Evolutionary conservation across 2,888 invertebrate species (phyloP).

Genomic region (Linnaemya tessellans): DNA sequence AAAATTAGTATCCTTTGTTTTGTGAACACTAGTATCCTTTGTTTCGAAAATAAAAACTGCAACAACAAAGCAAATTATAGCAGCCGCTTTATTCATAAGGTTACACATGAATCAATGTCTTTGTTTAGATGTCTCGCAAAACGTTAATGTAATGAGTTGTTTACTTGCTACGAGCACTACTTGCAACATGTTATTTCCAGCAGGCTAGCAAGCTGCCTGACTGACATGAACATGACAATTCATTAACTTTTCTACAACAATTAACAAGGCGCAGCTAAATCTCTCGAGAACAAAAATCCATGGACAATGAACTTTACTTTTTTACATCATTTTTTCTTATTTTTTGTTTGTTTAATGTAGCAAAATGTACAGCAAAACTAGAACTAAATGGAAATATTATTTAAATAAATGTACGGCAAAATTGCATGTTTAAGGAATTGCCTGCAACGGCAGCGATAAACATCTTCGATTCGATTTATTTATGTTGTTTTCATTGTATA

Average conservation of each 20-base stretch:
- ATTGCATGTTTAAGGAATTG: slow-evolving; percentile 59
- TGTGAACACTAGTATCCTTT: slow-evolving; percentile 13
- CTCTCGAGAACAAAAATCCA: slow-evolving; percentile 28
- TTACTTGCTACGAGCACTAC: slow-evolving; percentile 38
- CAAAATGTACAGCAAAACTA: not conserved
- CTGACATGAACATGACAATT: slow-evolving; percentile 66
- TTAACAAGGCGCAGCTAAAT: slow-evolving; percentile 42
- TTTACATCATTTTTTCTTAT: slow-evolving; percentile 1
- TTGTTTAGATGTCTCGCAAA: slow-evolving; percentile 18
- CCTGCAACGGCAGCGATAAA: slow-evolving; percentile 35
- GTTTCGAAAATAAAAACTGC: not conserved
- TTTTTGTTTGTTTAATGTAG: not conserved
- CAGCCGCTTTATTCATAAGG: not conserved
- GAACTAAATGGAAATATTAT: slow-evolving; percentile 37
- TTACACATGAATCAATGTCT: slow-evolving; percentile 23
- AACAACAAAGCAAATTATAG: slow-evolving; percentile 22
- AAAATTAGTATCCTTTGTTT: slow-evolving; percentile 32
- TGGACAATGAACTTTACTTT: slow-evolving; percentile 63
- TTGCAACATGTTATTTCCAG: slow-evolving; percentile 51
- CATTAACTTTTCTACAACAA: slow-evolving; percentile 65
- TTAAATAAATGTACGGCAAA: slow-evolving; percentile 30
- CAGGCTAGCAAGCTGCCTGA: slow-evolving; percentile 46
- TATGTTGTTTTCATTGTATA: slow-evolving; percentile 44
- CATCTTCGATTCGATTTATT: slow-evolving; percentile 55
- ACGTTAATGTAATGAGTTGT: slow-evolving; percentile 50